Evolutionary conservation across 1,140 invertebrate species (phyloP).

Genomic region (Drosophila lacteicornis): DNA sequence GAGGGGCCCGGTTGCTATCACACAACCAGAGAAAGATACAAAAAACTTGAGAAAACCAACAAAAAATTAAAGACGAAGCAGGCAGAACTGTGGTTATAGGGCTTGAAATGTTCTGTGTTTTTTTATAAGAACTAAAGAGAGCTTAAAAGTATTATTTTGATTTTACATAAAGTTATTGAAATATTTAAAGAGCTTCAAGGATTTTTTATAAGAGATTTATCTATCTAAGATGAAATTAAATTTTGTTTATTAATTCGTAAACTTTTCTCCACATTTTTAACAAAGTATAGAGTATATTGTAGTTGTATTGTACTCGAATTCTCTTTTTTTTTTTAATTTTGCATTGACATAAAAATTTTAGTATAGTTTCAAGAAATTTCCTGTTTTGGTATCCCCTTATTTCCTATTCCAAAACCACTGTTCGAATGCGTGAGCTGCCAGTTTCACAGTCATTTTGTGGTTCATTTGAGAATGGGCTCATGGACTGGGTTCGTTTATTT

Average conservation of each 20-base stretch:
- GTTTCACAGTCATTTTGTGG: constrained; percentile 75
- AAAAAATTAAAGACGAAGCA: constrained; percentile 26
- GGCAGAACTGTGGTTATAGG: constrained; percentile 21
- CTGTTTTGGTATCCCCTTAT: no score
- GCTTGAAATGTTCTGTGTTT: background rate
- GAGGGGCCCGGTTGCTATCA: constrained; percentile 18
- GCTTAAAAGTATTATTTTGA: no score
- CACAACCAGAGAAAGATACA: constrained; percentile 11
- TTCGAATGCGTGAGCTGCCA: constrained; percentile 57
- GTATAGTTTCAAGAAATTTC: no score
- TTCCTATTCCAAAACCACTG: constrained; percentile 28
- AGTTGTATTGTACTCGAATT: no score
- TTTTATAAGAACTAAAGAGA: background rate
- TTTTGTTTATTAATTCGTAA: no score
- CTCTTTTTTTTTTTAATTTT: no score
- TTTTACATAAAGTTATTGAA: background rate
- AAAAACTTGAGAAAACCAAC: constrained; percentile 47
- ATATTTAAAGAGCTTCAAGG: no score
- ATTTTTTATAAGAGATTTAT: background rate
- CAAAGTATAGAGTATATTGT: no score
- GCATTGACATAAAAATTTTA: no score
- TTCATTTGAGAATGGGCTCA: constrained; percentile 65
- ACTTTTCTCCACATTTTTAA: no score
- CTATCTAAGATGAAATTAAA: no score
- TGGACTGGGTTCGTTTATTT: constrained; percentile 33